Evolutionary conservation across 2,797 vertebrate genomes (phyloP), one percentile per base, ranked within the genome.

Genomic region (Cottoperca gobio): DNA sequence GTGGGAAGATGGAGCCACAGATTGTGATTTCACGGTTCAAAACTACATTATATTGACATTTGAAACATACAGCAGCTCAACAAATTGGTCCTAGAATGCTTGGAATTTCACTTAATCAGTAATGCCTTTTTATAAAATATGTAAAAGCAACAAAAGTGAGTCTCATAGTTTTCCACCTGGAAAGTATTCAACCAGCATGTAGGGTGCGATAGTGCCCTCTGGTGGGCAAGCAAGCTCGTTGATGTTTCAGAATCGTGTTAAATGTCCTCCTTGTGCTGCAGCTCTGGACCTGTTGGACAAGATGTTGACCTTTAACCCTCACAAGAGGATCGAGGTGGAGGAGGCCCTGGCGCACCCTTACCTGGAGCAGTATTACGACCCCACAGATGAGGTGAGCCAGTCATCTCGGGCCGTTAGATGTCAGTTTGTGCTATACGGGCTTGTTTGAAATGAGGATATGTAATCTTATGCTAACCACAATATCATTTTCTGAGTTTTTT

Each of bases 231-330:
- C 5, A 1, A 1, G 10, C 17, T 28, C 19, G n/a, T 12, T 28
- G 5, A 35, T 43, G 10, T 39, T 58, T 60, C 39, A 43, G 13
- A 39, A 8, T 49, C 21, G 16, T 5, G 45, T 64, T 49, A 19
- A 43, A 67, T n/a, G 8, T 79, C 4, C 2, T 53, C 5, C 9
- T 58, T 73, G 31, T 73, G 43, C 79, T 61, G 64, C 88, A 94
- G 97, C 97, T 23, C 79, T 97, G 91, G 97, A 96, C 78, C 82
- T 98, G 31, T 28, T 97, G 93, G 97, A 97, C 24, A 89, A 95
- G 81, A 98, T 98, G 97, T 59, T 98, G 86, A 95, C 97, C 1
- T 98, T 98, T 57, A 97, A 98, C 91, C 97, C 97, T 0, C 94
- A 96, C 71, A 97, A 97, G 78, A 79, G 97, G 49, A 97, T 98